Evolutionary conservation across 2,113 vertebrate species (phyloP), one percentile per base, ranked within the genome.

Genomic region (Panthera leo): DNA sequence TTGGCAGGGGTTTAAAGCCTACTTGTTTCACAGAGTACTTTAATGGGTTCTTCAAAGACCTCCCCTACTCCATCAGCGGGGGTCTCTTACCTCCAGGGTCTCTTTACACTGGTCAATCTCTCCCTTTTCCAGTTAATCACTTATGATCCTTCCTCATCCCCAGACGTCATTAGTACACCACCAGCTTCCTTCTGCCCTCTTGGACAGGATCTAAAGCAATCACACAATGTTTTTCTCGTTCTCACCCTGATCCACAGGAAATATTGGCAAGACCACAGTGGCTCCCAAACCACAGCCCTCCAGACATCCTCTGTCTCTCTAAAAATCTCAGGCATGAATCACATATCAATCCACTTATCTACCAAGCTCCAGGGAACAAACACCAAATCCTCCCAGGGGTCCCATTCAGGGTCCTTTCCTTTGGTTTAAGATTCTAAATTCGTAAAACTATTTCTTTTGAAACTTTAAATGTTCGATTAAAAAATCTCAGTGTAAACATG

Each of bases 271-370:
- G 55, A 93, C n/a, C 31, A 34, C 13, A 84, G 68, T 91, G 39
- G 70, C 65, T 93, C 68, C 73, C 80, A 94, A 94, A 82, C 88
- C 29, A 1, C 58, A 94, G 45, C 36, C 45, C 51, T 95, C 73
- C 90, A 95, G 55, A 85, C 90, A 91, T 88, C 39, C 85, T 94
- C 42, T 89, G 73, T 36, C 58, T 89, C 58, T 96, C 79, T 78
- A 78, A 92, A 92, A 92, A 89, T 51, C 79, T 82, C 45, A 82
- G 21, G 36, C n/a, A 48, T 96, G 91, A 97, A 96, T 96, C 88
- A 96, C 1, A 7, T 53, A 94, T 92, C 31, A 94, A 92, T 92
- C 67, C 12, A 89, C 48, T 95, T 91, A 95, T 73, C 79, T 76
- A 91, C 48, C 14, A 85, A 85, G 6, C 39, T 85, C 79, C 19